These are phyloP conservation scores for Spodoptera picta DNA, from an alignment of 2,888 invertebrate genomes.

Conservation along the genomic window DNA sequence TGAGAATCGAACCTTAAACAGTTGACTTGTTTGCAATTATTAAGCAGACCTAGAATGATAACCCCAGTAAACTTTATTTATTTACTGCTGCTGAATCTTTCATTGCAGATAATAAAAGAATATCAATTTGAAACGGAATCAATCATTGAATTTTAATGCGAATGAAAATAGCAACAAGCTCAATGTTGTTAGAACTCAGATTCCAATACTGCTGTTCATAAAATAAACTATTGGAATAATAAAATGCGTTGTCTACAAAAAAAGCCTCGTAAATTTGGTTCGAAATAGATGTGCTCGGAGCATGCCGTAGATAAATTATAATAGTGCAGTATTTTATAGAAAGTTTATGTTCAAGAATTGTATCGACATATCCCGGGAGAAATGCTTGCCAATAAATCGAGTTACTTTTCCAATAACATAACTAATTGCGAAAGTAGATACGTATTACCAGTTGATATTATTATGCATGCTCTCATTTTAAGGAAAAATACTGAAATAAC, in stretches of 20 bases:
- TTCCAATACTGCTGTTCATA: slow-evolving; percentile 12
- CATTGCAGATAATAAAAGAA: neutral
- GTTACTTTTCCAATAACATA: too few relatives aligned
- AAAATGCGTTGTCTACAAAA: slow-evolving; percentile 31
- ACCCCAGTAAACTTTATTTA: too few relatives aligned
- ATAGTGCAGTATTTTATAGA: slow-evolving; percentile 18
- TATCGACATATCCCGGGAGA: slow-evolving; percentile 13
- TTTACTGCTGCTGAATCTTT: too few relatives aligned
- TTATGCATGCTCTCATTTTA: too few relatives aligned
- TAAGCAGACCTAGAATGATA: too few relatives aligned
- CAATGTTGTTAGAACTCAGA: slow-evolving; percentile 17
- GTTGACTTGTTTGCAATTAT: too few relatives aligned
- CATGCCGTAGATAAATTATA: slow-evolving; percentile 33
- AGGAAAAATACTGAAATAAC: too few relatives aligned
- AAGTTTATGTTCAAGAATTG: slow-evolving; percentile 29
- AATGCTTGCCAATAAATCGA: neutral
- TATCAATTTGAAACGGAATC: too few relatives aligned
- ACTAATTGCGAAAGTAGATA: too few relatives aligned
- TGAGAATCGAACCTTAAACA: too few relatives aligned
- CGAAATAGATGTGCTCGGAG: slow-evolving; percentile 30
- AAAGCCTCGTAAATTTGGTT: slow-evolving; percentile 31
- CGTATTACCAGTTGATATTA: too few relatives aligned
- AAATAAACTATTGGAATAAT: slow-evolving; percentile 39
- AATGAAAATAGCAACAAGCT: neutral
- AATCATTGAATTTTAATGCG: neutral